Evolutionary conservation across 2,113 vertebrate species (phyloP).

Genomic region (Raja brachyura): DNA sequence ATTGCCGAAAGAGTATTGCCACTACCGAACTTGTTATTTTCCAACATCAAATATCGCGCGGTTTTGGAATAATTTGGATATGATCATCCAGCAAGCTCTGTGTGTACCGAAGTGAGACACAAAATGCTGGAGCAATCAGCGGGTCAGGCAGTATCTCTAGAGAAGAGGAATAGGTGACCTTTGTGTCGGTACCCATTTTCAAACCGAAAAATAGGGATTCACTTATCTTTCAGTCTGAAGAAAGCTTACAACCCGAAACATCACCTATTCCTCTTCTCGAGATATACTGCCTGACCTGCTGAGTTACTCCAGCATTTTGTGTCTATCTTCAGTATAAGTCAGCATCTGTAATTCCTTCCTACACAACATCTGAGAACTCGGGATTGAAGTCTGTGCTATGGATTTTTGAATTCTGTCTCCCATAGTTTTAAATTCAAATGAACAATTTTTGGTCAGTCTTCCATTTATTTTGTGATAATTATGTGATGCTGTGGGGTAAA

Average conservation of each 20-base stretch:
- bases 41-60: not conserved
- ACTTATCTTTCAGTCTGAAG: too few species aligned
- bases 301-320: too few species aligned
- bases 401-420: not conserved
- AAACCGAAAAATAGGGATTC: too few species aligned
- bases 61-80: not conserved
- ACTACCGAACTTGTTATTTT: not conserved
- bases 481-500: not conserved
- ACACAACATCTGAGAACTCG: not conserved
- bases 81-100: not conserved
- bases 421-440: not conserved
- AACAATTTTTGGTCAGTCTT: not conserved
- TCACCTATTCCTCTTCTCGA: too few species aligned
- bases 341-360: too few species aligned
- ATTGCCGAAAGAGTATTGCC: not conserved
- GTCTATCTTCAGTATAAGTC: too few species aligned
- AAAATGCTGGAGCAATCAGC: too few species aligned
- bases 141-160: too few species aligned
- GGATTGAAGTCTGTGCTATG: not conserved
- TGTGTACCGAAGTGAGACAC: not conserved
- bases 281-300: too few species aligned
- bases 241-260: too few species aligned
- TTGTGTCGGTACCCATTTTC: too few species aligned
- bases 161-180: too few species aligned
- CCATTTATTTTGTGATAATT: not conserved